A percentile compares a stretch with the other conserved stretches of the same genome.
These are phyloP conservation scores for Microcebus ravelobensis DNA, from an alignment of 2,113 vertebrate species.

Conservation along the genomic window DNA sequence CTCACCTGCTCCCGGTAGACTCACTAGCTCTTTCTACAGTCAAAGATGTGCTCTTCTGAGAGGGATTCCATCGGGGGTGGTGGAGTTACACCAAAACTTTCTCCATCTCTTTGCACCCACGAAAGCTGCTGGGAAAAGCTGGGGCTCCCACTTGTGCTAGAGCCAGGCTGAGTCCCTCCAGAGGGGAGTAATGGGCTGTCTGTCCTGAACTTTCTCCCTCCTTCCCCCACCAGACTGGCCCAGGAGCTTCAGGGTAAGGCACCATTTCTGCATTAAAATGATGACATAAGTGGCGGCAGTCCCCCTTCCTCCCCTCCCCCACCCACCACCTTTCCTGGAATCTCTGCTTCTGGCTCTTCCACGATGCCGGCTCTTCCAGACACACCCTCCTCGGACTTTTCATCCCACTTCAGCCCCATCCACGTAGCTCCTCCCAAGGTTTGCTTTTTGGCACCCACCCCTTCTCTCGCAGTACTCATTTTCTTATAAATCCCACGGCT, in stretches of 20 bases:
- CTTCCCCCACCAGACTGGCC: background rate
- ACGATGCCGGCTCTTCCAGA: rapidly evolving
- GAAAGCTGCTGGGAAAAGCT: background rate
- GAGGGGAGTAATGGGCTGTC: background rate
- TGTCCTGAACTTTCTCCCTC: background rate
- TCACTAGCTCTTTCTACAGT: background rate
- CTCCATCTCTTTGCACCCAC: background rate
- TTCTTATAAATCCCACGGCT: background rate
- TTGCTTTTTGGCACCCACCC: rapidly evolving
- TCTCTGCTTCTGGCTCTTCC: background rate
- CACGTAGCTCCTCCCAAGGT: rapidly evolving
- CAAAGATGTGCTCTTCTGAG: background rate
- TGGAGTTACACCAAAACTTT: background rate
- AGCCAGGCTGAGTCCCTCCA: background rate
- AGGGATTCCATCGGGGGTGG: background rate
- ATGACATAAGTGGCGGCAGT: background rate
- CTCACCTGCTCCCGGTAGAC: rapidly evolving
- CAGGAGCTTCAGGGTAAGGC: background rate
- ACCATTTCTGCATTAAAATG: background rate
- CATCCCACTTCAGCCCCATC: background rate
- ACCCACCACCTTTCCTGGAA: background rate
- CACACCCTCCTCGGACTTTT: background rate
- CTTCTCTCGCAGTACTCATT: background rate
- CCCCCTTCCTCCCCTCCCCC: rapidly evolving
- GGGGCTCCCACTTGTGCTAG: no score